phyloP scores from a whole-genome alignment of 1,140 invertebrate genomes.

The Doryteuthis pealeii region DNA sequence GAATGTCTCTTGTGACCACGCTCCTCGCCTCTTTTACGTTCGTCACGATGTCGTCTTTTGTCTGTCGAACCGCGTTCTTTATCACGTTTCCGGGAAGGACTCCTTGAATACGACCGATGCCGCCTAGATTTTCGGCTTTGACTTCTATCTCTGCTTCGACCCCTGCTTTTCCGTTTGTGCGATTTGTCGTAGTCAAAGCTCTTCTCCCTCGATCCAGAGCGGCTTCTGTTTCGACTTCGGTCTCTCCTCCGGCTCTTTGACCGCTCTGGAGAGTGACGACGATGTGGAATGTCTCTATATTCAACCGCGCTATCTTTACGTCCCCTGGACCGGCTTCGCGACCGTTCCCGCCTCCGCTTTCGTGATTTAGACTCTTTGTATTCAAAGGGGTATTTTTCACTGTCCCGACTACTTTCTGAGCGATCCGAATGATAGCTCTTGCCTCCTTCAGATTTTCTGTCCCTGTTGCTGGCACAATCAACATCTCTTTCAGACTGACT shows the following conservation, averaged over 20 bases:
- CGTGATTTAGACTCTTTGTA: constrained; percentile 1
- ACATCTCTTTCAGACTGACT: constrained; percentile 12
- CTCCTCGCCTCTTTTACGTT: constrained; percentile 20
- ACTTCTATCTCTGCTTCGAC: constrained; percentile 9
- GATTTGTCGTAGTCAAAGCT: constrained; percentile 17
- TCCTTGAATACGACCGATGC: constrained; percentile 19
- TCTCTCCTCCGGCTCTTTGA: constrained; percentile 12
- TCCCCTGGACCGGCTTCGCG: constrained; percentile 21
- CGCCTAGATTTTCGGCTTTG: constrained; percentile 10
- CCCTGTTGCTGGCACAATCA: background rate
- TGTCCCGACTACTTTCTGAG: background rate
- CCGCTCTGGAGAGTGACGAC: constrained; percentile 8
- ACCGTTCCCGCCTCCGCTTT: constrained; percentile 13
- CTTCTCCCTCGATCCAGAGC: constrained; percentile 17
- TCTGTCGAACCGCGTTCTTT: constrained; percentile 19
- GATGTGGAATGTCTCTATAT: constrained; percentile 18
- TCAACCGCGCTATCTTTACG: constrained; percentile 17
- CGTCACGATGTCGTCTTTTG: constrained; percentile 19
- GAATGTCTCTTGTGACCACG: constrained; percentile 9
- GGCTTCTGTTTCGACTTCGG: constrained; percentile 12
- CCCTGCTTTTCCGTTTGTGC: constrained; percentile 20
- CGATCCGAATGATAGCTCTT: background rate
- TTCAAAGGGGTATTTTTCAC: background rate
- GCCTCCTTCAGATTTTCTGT: background rate
- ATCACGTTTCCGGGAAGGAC: constrained; percentile 11